Conservation (phyloP, 2,113 vertebrate species). For the Cathartes aura region DNA sequence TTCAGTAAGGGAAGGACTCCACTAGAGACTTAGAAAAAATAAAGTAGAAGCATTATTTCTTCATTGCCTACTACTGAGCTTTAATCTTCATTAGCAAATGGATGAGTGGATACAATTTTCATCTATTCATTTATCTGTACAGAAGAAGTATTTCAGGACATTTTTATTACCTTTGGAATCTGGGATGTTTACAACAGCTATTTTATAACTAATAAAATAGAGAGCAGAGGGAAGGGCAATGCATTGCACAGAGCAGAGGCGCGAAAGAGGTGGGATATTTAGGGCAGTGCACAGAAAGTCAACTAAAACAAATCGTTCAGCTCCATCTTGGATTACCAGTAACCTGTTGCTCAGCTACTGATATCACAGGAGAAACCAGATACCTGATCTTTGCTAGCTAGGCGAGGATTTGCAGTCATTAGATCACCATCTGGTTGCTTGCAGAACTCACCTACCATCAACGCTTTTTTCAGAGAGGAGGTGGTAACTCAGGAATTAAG, state of each 20-base stretch:
- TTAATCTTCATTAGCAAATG: neutral
- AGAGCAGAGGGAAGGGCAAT: neutral
- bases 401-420: neutral
- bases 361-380: neutral
- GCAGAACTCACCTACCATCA: neutral
- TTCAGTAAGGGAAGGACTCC: neutral
- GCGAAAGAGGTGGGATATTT: neutral
- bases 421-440: neutral
- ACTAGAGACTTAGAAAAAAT: neutral
- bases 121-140: neutral
- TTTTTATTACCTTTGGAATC: neutral
- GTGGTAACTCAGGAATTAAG: neutral
- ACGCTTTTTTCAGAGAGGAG: neutral
- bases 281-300: neutral
- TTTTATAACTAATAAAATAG: neutral
- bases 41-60: neutral
- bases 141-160: neutral
- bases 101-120: neutral
- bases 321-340: neutral
- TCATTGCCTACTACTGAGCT: neutral
- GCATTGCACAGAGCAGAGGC: neutral
- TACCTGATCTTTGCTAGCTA: neutral
- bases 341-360: neutral
- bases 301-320: neutral
- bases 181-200: neutral